A percentile compares a stretch with the other conserved stretches of the same genome.
These are phyloP conservation scores for Tridacna gigas DNA, from an alignment of 2,888 invertebrate genomes.

Conservation along the genomic window DNA sequence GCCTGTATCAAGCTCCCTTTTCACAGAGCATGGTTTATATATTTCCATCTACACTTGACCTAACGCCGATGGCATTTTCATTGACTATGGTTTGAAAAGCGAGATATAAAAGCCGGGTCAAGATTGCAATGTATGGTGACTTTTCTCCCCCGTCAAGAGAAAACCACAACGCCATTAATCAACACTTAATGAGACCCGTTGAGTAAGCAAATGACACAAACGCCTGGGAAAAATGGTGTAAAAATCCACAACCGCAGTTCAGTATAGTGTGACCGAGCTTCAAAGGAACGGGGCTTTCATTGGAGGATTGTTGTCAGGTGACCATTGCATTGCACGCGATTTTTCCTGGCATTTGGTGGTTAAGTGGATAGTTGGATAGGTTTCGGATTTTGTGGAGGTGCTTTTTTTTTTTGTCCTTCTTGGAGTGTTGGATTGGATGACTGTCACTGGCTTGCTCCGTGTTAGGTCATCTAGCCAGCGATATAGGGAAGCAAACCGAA, in stretches of 20 bases:
- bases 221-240: conserved; percentile 14
- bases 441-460: too few relatives aligned
- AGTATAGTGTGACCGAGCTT: neutral
- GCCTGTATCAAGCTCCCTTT: too few relatives aligned
- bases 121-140: neutral
- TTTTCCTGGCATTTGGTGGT: neutral
- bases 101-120: neutral
- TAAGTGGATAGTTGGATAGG: neutral
- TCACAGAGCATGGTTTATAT: too few relatives aligned
- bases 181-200: neutral
- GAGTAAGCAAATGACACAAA: conserved; percentile 16
- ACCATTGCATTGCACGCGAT: neutral
- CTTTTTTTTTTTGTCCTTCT: too few relatives aligned
- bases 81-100: neutral
- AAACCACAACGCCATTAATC: conserved; percentile 5
- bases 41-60: too few relatives aligned
- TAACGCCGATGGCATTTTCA: too few relatives aligned
- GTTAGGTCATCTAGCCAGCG: too few relatives aligned
- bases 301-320: neutral
- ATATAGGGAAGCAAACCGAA: too few relatives aligned
- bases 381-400: too few relatives aligned
- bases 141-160: neutral
- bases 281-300: neutral
- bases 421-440: too few relatives aligned
- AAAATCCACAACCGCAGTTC: neutral